These are phyloP conservation scores for Manis pentadactyla DNA, from an alignment of 2,797 vertebrate genomes.

Conservation along the genomic window DNA sequence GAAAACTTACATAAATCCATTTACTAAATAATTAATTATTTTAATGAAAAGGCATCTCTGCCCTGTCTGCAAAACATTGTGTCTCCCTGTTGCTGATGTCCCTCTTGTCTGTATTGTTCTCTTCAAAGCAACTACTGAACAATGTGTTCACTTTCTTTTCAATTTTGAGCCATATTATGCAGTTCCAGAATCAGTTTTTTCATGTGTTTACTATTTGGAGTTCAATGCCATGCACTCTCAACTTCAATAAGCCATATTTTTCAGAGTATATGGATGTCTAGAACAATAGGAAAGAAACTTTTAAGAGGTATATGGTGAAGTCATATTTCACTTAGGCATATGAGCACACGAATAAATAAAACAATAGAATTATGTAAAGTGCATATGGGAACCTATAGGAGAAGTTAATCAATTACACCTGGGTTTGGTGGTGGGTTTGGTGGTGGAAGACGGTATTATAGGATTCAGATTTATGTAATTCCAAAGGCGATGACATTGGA, in stretches of 20 bases:
- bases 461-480: not conserved
- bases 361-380: not conserved
- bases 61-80: not conserved
- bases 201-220: not conserved
- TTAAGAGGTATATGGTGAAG: not conserved
- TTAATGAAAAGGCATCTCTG: not conserved
- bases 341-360: not conserved
- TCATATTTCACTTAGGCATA: not conserved
- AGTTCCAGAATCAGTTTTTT: not conserved
- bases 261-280: not conserved
- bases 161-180: not conserved
- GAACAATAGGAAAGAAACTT: not conserved
- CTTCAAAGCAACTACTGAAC: not conserved
- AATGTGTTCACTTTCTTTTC: not conserved
- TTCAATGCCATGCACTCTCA: not conserved
- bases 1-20: not conserved
- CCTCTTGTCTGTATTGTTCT: not conserved
- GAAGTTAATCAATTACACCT: not conserved
- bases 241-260: not conserved
- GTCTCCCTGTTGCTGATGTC: not conserved
- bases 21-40: slow-evolving; percentile 27
- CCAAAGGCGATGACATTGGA: not conserved
- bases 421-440: not conserved
- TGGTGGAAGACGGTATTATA: not conserved
- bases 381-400: not conserved